These are phyloP conservation scores for Callopanchax toddi DNA, from an alignment of 2,113 vertebrate species.

Conservation along the genomic window DNA sequence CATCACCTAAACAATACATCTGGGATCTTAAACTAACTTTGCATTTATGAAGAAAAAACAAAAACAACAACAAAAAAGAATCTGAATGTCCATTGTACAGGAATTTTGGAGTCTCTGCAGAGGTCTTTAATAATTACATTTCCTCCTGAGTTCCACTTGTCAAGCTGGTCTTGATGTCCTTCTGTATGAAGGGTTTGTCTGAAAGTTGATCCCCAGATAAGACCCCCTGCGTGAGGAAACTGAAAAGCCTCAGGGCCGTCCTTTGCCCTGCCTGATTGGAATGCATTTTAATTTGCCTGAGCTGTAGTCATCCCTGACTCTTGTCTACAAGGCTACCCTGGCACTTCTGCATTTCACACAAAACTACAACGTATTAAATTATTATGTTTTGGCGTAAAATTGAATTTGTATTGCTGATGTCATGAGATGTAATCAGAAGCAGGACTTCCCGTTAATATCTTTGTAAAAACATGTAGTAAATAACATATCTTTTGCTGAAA, in stretches of 20 bases:
- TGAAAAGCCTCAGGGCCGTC: slow-evolving; percentile 68
- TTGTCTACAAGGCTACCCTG: background rate
- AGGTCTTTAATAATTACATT: slow-evolving; percentile 29
- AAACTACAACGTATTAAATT: too few relatives aligned
- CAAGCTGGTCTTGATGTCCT: slow-evolving; percentile 52
- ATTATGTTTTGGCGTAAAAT: too few relatives aligned
- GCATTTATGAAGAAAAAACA: background rate
- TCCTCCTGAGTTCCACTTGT: slow-evolving; percentile 16
- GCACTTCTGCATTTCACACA: too few relatives aligned
- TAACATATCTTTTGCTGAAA: too few relatives aligned
- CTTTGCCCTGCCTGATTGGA: slow-evolving; percentile 70
- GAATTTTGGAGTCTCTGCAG: background rate
- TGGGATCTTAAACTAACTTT: slow-evolving; percentile 40
- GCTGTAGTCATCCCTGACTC: slow-evolving; percentile 34
- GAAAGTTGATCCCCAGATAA: slow-evolving; percentile 77
- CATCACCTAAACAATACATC: slow-evolving; percentile 23
- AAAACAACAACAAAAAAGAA: slow-evolving; percentile 22
- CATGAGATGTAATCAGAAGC: too few relatives aligned
- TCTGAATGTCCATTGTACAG: slow-evolving; percentile 1
- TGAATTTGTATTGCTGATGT: too few relatives aligned
- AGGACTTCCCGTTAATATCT: too few relatives aligned
- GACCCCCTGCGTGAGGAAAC: slow-evolving; percentile 69
- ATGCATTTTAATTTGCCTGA: slow-evolving; percentile 64
- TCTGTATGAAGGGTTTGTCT: slow-evolving; percentile 65
- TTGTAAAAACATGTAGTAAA: too few relatives aligned